Conservation (phyloP, 2,797 vertebrate genomes). For the Hippopotamyrus pictus region DNA sequence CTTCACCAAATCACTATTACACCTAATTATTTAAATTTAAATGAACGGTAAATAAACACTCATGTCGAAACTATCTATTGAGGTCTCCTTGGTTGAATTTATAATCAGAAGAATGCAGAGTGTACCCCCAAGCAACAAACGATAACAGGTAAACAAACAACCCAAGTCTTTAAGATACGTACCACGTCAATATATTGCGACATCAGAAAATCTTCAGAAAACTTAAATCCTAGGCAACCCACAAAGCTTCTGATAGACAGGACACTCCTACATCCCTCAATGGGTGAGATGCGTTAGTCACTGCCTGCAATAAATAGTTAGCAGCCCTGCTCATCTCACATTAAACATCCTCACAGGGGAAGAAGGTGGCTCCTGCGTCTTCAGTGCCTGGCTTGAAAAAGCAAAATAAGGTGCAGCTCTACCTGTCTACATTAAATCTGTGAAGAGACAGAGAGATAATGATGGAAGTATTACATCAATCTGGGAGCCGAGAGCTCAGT, state of each 20-base stretch:
- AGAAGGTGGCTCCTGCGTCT: background rate
- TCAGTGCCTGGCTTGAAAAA: background rate
- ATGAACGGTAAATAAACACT: too few species aligned
- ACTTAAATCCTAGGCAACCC: background rate
- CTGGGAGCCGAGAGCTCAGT: background rate
- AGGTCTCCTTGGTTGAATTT: background rate
- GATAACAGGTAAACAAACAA: background rate
- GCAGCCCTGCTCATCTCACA: background rate
- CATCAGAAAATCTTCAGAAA: background rate
- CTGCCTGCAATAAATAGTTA: background rate
- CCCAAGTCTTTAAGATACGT: background rate
- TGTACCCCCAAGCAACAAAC: background rate
- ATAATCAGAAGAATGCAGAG: background rate
- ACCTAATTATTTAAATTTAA: too few species aligned
- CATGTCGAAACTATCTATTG: too few species aligned
- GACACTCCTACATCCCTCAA: background rate
- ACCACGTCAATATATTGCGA: background rate
- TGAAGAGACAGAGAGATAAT: background rate
- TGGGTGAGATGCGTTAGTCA: background rate
- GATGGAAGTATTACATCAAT: background rate
- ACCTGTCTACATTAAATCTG: background rate
- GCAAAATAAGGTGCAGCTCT: background rate
- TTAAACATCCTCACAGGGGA: background rate
- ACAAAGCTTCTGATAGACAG: background rate
- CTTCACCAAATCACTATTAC: too few species aligned